Evolutionary conservation across 2,888 invertebrate genomes (phyloP).

Genomic region (Rhingia campestris): DNA sequence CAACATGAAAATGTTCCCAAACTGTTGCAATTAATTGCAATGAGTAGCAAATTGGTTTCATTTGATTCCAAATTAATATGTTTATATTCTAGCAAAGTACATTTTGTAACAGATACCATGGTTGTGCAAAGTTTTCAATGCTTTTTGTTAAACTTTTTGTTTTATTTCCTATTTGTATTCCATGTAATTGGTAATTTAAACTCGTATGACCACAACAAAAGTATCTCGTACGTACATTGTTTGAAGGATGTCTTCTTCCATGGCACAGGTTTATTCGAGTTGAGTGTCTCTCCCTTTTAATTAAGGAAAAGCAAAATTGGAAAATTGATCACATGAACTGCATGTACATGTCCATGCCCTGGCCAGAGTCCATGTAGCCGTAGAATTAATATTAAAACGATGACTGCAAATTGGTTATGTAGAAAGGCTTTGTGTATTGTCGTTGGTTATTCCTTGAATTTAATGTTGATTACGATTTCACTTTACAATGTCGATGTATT

Average conservation of each 20-base stretch:
- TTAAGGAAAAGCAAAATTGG: constrained; percentile 23
- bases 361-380: neutral
- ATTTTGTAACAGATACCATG: no score
- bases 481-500: neutral
- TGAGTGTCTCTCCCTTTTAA: constrained; percentile 13
- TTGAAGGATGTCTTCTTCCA: neutral
- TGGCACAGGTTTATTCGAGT: neutral
- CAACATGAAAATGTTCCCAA: no score
- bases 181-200: constrained; percentile 17
- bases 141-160: no score
- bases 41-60: no score
- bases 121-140: neutral
- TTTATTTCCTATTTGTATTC: no score
- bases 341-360: constrained; percentile 2
- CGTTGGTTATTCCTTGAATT: neutral
- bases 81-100: no score
- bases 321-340: constrained; percentile 40
- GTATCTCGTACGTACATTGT: neutral
- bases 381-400: constrained; percentile 28
- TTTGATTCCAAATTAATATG: no score
- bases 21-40: no score
- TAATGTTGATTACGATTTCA: neutral
- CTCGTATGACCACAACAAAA: constrained; percentile 4
- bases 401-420: constrained; percentile 32
- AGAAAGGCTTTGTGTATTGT: constrained; percentile 7